Evolutionary conservation across 2,888 invertebrate species (phyloP).

Genomic region (Trachelus stipa): DNA sequence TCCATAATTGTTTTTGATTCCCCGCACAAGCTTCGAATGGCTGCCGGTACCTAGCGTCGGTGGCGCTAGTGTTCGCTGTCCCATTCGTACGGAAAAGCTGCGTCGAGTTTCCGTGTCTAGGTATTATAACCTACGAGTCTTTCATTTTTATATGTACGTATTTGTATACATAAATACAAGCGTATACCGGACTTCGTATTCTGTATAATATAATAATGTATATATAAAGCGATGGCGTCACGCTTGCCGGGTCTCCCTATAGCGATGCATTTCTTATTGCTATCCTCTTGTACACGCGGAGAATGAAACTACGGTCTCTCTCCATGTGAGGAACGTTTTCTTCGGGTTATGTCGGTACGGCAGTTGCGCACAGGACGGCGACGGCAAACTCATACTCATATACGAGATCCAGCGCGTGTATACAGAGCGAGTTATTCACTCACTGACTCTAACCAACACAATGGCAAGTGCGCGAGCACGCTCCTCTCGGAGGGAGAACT

Average conservation of each 20-base stretch:
- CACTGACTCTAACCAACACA: neutral
- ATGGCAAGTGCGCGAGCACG: conserved; percentile 22
- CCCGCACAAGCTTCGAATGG: neutral
- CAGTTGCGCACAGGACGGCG: neutral
- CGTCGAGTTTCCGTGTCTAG: neutral
- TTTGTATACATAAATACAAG: neutral
- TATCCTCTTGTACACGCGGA: neutral
- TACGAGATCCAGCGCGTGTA: neutral
- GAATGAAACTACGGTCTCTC: neutral
- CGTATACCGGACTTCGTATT: neutral
- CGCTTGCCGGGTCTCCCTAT: neutral
- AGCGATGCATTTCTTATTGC: neutral
- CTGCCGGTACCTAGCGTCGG: neutral
- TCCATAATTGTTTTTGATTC: neutral
- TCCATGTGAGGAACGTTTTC: neutral
- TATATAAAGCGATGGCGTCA: neutral
- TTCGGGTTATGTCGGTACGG: neutral
- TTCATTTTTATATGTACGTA: neutral
- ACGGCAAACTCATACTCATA: neutral
- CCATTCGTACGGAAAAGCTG: neutral
- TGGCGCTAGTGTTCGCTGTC: neutral
- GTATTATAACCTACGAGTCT: neutral
- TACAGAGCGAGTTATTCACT: neutral
- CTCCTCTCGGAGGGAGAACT: conserved; percentile 50
- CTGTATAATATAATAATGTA: neutral